Percentiles rank a stretch among this genome's conserved stretches.
These are phyloP conservation scores for Ficedula albicollis DNA, from an alignment of 2,797 vertebrate genomes.

Conservation along the genomic window DNA sequence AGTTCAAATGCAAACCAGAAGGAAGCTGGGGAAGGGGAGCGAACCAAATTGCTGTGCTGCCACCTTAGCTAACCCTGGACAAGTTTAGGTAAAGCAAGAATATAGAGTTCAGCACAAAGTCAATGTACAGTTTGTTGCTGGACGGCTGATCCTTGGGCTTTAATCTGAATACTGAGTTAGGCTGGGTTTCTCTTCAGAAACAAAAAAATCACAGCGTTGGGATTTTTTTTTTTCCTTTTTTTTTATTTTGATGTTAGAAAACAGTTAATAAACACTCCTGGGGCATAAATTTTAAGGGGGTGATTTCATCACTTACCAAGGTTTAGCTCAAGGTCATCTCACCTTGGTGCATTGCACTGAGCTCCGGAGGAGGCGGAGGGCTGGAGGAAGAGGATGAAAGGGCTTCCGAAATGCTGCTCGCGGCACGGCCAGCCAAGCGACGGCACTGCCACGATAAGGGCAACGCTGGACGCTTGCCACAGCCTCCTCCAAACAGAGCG, in stretches of 20 bases:
- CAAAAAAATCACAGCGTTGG: background rate
- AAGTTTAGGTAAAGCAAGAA: constrained; percentile 36
- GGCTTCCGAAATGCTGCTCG: constrained; percentile 72
- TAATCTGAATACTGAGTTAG: background rate
- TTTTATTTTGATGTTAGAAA: background rate
- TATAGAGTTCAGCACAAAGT: background rate
- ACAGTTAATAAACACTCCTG: background rate
- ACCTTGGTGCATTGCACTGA: constrained; percentile 49
- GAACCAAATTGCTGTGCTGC: background rate
- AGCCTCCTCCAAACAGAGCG: constrained; percentile 26
- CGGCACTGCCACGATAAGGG: constrained; percentile 65
- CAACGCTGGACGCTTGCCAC: constrained; percentile 68
- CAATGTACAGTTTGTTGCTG: background rate
- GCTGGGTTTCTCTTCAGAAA: background rate
- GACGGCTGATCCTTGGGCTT: background rate
- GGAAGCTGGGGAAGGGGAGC: background rate
- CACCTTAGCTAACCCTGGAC: background rate
- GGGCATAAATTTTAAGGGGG: background rate
- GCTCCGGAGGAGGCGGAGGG: constrained; percentile 67
- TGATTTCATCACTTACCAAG: constrained; percentile 56
- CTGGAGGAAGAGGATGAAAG: constrained; percentile 77
- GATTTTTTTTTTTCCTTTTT: fast-evolving
- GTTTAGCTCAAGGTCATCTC: constrained; percentile 74
- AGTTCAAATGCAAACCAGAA: constrained; percentile 25
- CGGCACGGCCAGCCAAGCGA: constrained; percentile 61